phyloP scores from a whole-genome alignment of 2,113 vertebrate species.

The Apteryx owenii region DNA sequence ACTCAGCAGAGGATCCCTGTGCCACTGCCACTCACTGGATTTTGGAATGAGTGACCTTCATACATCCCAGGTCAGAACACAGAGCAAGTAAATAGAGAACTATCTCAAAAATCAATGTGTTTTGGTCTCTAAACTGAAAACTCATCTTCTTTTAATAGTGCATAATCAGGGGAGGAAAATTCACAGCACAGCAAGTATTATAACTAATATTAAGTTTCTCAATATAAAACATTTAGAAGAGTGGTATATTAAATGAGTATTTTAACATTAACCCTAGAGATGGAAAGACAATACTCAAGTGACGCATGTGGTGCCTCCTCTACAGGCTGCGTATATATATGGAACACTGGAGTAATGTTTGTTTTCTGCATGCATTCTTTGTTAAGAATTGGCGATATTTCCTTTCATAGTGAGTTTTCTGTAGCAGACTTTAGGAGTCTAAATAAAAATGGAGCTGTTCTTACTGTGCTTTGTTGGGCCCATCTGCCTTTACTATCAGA shows the following conservation, averaged over 20 bases:
- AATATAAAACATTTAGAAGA: not conserved
- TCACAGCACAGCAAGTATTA: not conserved
- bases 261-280: not conserved
- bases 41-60: not conserved
- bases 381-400: not conserved
- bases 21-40: not conserved
- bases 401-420: not conserved
- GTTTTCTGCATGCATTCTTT: not conserved
- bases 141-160: not conserved
- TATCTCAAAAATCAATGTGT: not conserved
- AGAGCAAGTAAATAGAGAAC: not conserved
- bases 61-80: not conserved
- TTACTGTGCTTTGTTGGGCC: not conserved
- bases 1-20: not conserved
- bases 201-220: not conserved
- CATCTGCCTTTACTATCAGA: not conserved
- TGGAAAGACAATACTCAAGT: not conserved
- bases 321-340: not conserved
- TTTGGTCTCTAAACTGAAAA: not conserved
- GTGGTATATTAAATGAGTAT: not conserved
- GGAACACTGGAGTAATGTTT: not conserved
- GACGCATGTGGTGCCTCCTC: not conserved
- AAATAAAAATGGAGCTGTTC: not conserved
- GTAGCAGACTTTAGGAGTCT: not conserved
- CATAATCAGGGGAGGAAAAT: not conserved